Conservation (phyloP, 2,888 invertebrate genomes). For the Chouioia cunea region DNA sequence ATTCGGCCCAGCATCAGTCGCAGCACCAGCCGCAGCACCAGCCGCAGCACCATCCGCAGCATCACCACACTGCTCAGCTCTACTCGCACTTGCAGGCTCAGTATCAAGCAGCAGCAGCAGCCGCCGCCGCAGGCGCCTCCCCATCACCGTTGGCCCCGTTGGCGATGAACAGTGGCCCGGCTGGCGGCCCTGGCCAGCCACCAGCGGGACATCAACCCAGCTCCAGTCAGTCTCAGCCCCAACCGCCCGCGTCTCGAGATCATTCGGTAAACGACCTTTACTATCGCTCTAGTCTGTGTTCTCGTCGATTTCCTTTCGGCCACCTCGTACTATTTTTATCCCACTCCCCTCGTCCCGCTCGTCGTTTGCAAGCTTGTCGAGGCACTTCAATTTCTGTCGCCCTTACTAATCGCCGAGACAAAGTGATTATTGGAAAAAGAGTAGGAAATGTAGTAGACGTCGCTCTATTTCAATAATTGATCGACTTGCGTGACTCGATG, state of each 20-base stretch:
- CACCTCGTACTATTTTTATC: too few species aligned
- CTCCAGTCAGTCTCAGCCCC: constrained; percentile 4
- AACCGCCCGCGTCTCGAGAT: constrained; percentile 32
- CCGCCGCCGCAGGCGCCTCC: constrained; percentile 70
- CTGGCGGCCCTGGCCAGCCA: constrained; percentile 50
- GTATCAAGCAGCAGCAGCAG: constrained; percentile 63
- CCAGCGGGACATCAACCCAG: constrained; percentile 42
- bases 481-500: too few species aligned
- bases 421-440: too few species aligned
- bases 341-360: too few species aligned
- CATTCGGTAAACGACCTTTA: constrained; percentile 33
- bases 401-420: too few species aligned
- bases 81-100: constrained; percentile 15
- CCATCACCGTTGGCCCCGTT: constrained; percentile 46
- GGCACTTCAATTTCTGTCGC: too few species aligned
- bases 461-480: too few species aligned
- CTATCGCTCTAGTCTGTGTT: neutral
- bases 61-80: constrained; percentile 40
- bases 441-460: too few species aligned
- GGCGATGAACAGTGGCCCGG: constrained; percentile 50
- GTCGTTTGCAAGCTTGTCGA: too few species aligned
- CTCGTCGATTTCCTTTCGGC: too few species aligned
- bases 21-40: constrained; percentile 19
- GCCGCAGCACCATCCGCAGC: constrained; percentile 41
- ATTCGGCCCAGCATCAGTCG: constrained; percentile 22